A percentile compares a stretch with the other conserved stretches of the same genome.
Conservation (phyloP, 1,140 invertebrate genomes). For the Odontomachus brunneus region DNA sequence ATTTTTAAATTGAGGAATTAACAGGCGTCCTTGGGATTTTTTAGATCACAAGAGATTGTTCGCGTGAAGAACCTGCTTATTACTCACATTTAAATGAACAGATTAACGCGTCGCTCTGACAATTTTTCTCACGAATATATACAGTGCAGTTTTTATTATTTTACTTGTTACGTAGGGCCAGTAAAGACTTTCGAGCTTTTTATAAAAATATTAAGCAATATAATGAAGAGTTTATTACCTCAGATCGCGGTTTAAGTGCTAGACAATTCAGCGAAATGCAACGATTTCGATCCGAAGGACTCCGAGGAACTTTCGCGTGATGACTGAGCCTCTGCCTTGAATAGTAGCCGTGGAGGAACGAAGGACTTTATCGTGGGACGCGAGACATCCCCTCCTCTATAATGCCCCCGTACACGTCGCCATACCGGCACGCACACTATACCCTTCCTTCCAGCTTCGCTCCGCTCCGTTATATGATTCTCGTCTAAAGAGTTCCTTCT, state of each 20-base stretch:
- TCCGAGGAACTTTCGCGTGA: slow-evolving; percentile 50
- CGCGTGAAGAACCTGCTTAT: not conserved
- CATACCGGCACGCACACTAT: slow-evolving; percentile 49
- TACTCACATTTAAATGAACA: not conserved
- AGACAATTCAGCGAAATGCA: slow-evolving; percentile 13
- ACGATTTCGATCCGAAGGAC: slow-evolving; percentile 40
- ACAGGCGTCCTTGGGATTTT: slow-evolving; percentile 11
- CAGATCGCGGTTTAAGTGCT: not conserved
- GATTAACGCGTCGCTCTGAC: not conserved
- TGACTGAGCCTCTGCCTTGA: slow-evolving; percentile 51
- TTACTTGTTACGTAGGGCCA: not conserved
- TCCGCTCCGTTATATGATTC: slow-evolving; percentile 44
- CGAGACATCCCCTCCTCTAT: slow-evolving; percentile 61
- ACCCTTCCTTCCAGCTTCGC: slow-evolving; percentile 23
- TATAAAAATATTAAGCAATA: not conserved
- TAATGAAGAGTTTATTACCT: slow-evolving; percentile 53
- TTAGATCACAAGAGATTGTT: slow-evolving; percentile 29
- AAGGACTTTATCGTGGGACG: slow-evolving; percentile 61
- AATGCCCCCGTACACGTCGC: not conserved
- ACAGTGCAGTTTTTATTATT: not conserved
- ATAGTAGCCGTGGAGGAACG: slow-evolving; percentile 52
- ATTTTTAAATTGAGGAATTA: slow-evolving; percentile 20
- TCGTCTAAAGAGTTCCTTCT: slow-evolving; percentile 64
- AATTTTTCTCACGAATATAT: slow-evolving; percentile 2
- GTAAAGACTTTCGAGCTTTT: not conserved